Base-by-base conservation (phyloP, 2,113 vertebrate genomes). In the Corythornis vintsioides region DNA sequence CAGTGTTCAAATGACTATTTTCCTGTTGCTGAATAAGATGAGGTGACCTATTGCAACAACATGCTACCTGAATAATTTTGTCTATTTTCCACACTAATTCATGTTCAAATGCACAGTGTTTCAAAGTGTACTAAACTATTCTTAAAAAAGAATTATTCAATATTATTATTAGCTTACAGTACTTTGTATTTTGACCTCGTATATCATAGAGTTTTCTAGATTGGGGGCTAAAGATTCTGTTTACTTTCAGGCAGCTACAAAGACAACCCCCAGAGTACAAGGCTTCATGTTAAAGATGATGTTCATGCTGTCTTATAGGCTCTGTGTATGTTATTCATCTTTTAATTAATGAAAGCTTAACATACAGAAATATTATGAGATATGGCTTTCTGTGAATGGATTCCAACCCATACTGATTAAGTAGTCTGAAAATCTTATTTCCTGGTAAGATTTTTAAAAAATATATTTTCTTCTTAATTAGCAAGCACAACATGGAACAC, bases 401-500 rank as follows among this genome's bases (percentile, higher is more conserved):
- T 85, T 48, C 66, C 50, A 78, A 69, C n/a, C 40, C 53, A 65
- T 61, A 45, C 15, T 75, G 93, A 65, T 87, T 85, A 89, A 87
- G 43, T 57, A 69, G 74, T 53, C 15, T 76, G 66, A 55, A 87
- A 91, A 75, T 84, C 53, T 65, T 78, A 75, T 71, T 92, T 93
- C 60, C 84, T 50, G 25, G 85, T 86, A 15, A 80, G 26, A 57
- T 71, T 43, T 83, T 67, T 76, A 60, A 17, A 20, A 64, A 84
- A 43, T 45, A 11, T 9, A 15, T 92, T 91, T 94, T 66, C 76
- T 94, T 94, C 63, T 76, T 88, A 88, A 88, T 92, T 83, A 88
- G 42, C 38, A 53, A 88, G 38, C 60, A 71, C 61, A 60, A 76
- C 52, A 55, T 1, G 1, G 29, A 90, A 22, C 33, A 28, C 38